Evolutionary conservation across 1,140 invertebrate species (phyloP), one percentile per base, ranked within the genome.

Genomic region (Hylyphantes graminicola): DNA sequence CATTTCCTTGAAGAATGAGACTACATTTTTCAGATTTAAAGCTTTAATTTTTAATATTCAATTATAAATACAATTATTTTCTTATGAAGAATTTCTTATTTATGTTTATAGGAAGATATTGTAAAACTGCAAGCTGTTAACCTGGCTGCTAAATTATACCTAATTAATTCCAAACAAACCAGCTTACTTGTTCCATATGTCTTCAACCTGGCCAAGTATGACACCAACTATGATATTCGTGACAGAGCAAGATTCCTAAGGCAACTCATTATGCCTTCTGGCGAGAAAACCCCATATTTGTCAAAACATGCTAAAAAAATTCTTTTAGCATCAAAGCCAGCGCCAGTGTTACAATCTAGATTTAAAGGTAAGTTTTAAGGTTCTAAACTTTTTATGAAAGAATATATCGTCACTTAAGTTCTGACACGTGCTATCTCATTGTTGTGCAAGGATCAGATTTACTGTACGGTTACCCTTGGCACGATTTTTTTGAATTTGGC

Each of bases 111-210:
- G 93, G 95, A 98, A 88, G 96, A 98, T 88, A 94, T 97, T 77
- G 97, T 99, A 0, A 99, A 99, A 90, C 91, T 99, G 54, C 98
- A 99, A 92, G 94, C 97, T 61, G 90, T 99, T 0, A 99, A 98
- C 90, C 91, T 99, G 81, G 96, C 97, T 6, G 94, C 97, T 0
- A 99, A 99, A 89, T 91, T 99, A 19, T 97, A 93, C 87, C 90
- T 98, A 19, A 96, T 94, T 11, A 98, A 98, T 91, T 92, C 94
- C 0, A 92, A 94, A 87, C 96, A 98, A 90, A 97, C 96, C 0
- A 92, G 93, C 80, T 90, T 96, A 9, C 91, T 99, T 59, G 96
- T 96, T 88, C 95, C 96, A 88, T 99, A 99, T 90, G 94, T 99
- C 7, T 95, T 99, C 86, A 97, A 97, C 88, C 91, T 99, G 87